Evolutionary conservation across 2,888 invertebrate genomes (phyloP), one percentile per base, ranked within the genome.

Genomic region (Malthinus flaveolus): DNA sequence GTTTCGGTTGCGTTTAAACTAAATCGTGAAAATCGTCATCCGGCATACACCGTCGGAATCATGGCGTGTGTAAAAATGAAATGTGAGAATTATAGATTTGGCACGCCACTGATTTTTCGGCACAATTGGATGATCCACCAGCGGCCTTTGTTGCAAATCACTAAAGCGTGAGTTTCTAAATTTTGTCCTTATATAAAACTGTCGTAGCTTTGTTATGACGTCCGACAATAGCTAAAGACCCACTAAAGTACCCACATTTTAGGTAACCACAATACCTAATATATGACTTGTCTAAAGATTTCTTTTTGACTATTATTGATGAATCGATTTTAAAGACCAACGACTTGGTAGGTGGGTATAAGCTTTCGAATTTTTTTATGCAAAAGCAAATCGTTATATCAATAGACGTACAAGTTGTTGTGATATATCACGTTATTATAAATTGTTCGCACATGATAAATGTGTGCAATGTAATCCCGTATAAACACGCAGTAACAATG

Each of bases 151-250:
- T 59, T 23, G 51, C 49, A 51, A 59, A 57, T 62, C 61, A 66
- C 63, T 65, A 68, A 66, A 66, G 64, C 69, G 64, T 71, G 67
- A 69, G 56, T 39, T 66, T 68, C 65, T 66, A 58, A 66, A 64
- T 63, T 66, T 68, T 67, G 68, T 62, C 65, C 70, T 68, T 69
- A 68, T 71, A 68, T 67, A 69, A 66, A 60, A 66, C 69, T 66
- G 68, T 70, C 67, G 66, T 65, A 65, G 56, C 61, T 64, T 68
- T 70, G 65, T 69, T 67, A 59, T 58, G 50, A 54, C 48, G 37
- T 57, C 64, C 64, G 69, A 73, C 71, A 73, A 71, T 66, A 64
- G 64, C 68, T 64, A 71, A 72, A 73, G 69, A 71, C 68, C 69
- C 65, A 64, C 66, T 65, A 67, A 69, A 71, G 71, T 66, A 68